These are phyloP conservation scores for Tauraco erythrolophus DNA, from an alignment of 2,113 vertebrate genomes.

Conservation along the genomic window DNA sequence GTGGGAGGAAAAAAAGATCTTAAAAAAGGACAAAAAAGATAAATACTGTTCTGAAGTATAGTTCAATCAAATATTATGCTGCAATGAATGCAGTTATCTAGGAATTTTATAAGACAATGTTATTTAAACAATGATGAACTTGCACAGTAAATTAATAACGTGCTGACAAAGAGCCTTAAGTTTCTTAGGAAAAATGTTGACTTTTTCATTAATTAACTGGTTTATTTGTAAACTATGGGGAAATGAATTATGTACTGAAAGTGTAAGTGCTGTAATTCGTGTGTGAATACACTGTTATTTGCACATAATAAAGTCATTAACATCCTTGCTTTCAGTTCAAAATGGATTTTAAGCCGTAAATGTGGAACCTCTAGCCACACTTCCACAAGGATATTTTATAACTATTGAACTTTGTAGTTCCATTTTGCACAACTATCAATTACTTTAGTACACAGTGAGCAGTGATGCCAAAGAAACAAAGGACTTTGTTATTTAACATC, in stretches of 20 bases:
- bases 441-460: neutral
- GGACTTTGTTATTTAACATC: neutral
- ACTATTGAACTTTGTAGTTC: neutral
- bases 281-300: neutral
- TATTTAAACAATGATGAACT: neutral
- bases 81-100: neutral
- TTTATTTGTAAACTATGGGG: neutral
- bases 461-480: neutral
- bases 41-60: neutral
- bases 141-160: neutral
- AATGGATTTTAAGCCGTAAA: neutral
- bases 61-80: neutral
- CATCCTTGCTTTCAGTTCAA: neutral
- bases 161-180: neutral
- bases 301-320: neutral
- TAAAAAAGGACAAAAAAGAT: neutral
- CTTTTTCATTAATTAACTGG: neutral
- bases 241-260: neutral
- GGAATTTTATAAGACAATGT: neutral
- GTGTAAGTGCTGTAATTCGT: neutral
- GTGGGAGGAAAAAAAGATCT: no score
- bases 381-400: neutral
- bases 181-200: neutral
- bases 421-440: neutral
- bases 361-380: neutral